Evolutionary conservation across 2,797 vertebrate species (phyloP), one percentile per base, ranked within the genome.

Genomic region (Sciurus carolinensis): DNA sequence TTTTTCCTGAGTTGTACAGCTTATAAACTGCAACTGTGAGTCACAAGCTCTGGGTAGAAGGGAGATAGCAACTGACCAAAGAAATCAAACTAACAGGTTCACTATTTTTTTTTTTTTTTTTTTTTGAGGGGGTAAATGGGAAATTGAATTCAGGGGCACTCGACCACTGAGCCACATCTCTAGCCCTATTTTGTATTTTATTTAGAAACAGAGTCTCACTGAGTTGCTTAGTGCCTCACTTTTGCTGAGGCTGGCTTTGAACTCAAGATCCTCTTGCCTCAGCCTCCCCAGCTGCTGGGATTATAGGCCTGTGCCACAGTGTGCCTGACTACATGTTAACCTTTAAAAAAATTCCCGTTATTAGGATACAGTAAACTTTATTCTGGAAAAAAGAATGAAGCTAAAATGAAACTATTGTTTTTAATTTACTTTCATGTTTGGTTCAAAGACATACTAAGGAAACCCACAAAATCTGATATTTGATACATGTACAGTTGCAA

Each of bases 321-420:
- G 44, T 47, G 1, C 44, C 44, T 47, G 44, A 9, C 44, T 47
- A 77, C n/a, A 84, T 13, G 36, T 64, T 89, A 86, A 79, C 24
- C 28, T 71, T 76, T 67, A 36, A 69, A 80, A 39, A 92, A 77
- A 33, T n/a, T 26, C 24, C 44, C 64, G 24, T 36, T 33, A 79
- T 59, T 64, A 94, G 44, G 44, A 72, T 42, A 22, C 30, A 72
- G 33, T 54, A 33, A 92, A 36, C 64, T 89, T 89, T 85, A 89
- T 57, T 36, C 20, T 30, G 33, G 9, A 54, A 79, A n/a, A 26
- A 73, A 73, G 1, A 42, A 2, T 86, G 57, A 75, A 15, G 10
- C 50, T 85, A 83, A 26, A 52, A 20, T 80, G 50, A 86, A 91
- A 57, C 47, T 42, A 1, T 9, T 62, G 26, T 39, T 64, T 81